phyloP scores from a whole-genome alignment of 2,113 vertebrate species.

The Mesembrinibis cayennensis region DNA sequence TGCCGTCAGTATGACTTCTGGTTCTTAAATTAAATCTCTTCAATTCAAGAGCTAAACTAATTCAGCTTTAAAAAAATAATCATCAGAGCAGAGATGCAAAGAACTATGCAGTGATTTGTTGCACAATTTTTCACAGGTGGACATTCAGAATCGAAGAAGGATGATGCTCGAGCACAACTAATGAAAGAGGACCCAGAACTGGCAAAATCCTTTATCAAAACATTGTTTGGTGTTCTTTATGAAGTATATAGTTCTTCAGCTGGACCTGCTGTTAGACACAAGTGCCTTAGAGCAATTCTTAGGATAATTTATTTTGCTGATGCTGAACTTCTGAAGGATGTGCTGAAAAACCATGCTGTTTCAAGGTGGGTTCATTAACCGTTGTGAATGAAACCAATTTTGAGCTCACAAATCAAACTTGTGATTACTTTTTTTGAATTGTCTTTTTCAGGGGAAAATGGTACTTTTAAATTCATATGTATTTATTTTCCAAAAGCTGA shows the following conservation, averaged over 20 bases:
- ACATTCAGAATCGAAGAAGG: conserved; percentile 92
- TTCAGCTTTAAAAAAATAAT: background rate
- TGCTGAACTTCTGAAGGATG: conserved; percentile 97
- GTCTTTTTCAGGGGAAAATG: background rate
- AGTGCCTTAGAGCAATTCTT: conserved; percentile 99
- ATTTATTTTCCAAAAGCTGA: background rate
- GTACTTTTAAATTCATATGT: background rate
- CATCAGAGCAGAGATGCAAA: background rate
- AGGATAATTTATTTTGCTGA: conserved; percentile 99
- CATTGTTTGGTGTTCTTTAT: conserved; percentile 97
- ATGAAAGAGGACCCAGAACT: conserved; percentile 99
- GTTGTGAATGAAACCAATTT: background rate
- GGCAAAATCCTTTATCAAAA: conserved; percentile 99
- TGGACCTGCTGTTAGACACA: conserved; percentile 99
- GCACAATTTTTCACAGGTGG: conserved; percentile 75
- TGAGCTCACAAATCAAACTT: background rate
- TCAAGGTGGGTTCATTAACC: conserved; percentile 83
- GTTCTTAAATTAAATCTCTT: background rate
- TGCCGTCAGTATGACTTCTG: background rate
- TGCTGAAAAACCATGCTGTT: conserved; percentile 97
- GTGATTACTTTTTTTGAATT: background rate
- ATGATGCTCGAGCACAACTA: conserved; percentile 96
- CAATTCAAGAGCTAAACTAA: background rate
- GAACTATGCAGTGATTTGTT: background rate
- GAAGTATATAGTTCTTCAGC: conserved; percentile 99